phyloP scores from a whole-genome alignment of 2,797 vertebrate species.

The Pterois miles region DNA sequence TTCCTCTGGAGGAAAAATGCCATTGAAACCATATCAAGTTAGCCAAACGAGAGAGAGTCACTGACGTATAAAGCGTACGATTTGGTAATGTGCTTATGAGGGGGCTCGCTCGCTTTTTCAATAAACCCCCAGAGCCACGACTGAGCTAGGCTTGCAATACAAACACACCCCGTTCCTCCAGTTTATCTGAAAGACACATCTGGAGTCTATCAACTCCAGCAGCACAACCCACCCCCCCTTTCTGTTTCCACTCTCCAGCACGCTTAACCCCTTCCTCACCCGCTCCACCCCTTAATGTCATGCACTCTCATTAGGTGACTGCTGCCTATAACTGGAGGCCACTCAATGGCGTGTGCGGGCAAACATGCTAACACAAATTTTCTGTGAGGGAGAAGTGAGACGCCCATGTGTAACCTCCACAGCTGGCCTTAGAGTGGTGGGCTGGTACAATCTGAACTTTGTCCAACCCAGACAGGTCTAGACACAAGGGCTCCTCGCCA shows the following conservation, averaged over 20 bases:
- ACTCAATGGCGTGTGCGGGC: constrained; percentile 55
- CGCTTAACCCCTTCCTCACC: constrained; percentile 87
- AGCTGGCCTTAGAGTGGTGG: constrained; percentile 36
- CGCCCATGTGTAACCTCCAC: constrained; percentile 36
- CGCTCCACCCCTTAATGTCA: constrained; percentile 75
- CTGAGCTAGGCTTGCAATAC: constrained; percentile 82
- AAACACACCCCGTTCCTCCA: constrained; percentile 87
- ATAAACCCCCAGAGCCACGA: constrained; percentile 82
- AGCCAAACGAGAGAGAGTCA: constrained; percentile 57
- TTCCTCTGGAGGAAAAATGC: constrained; percentile 61
- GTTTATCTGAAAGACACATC: constrained; percentile 90
- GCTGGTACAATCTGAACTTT: constrained; percentile 53
- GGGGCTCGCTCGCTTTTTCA: constrained; percentile 78
- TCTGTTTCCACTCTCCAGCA: constrained; percentile 82
- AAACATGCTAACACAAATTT: constrained; percentile 61
- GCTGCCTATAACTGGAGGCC: constrained; percentile 59
- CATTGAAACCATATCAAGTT: constrained; percentile 75
- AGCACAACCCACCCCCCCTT: constrained; percentile 76
- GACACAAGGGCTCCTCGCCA: constrained; percentile 54
- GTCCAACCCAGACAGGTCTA: constrained; percentile 55
- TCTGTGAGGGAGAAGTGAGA: constrained; percentile 33
- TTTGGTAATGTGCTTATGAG: constrained; percentile 80
- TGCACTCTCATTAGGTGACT: constrained; percentile 73
- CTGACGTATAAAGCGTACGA: constrained; percentile 64
- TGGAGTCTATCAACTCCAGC: constrained; percentile 88